Base-by-base conservation (phyloP, 1,140 invertebrate species). In the Tribolium madens region DNA sequence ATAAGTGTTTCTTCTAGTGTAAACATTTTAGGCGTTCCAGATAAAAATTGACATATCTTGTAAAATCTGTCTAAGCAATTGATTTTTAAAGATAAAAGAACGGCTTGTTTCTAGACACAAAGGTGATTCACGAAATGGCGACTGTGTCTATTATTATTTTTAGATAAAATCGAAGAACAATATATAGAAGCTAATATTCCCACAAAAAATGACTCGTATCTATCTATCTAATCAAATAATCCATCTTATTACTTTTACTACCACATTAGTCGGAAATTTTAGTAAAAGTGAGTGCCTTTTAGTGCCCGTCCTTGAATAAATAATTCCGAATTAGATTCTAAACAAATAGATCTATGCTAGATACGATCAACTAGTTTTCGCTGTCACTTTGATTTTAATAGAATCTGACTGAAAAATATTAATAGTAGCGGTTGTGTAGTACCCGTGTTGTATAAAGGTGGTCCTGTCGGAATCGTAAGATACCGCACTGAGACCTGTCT, bases 401-500 rank as follows among this genome's bases (percentile, higher is more conserved):
- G 57, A 64, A 50, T 2, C 70, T 36, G 70, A 72, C 70, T 14
- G 69, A 76, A 70, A 70, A 82, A 82, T 80, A 82, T 82, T 82
- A 82, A 82, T 82, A 79, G 81, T 79, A 77, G 76, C 60, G 70
- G 72, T 70, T 71, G 52, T 75, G 76, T 77, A 77, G 48, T 70
- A 73, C 73, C 70, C 75, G 73, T 79, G 79, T 80, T 78, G 74
- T 75, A 72, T 74, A 70, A 79, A 80, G 81, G 81, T 82, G 81
- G 81, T 82, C 81, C 73, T 76, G 78, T 76, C 46, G 60, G 48
- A 70, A 50, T 17, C 72, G 60, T 78, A 81, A 78, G 75, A 76
- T 33, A 73, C 80, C 80, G 79, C 78, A 79, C 71, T 77, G 78
- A 75, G 73, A 80, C 74, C 75, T 81, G 81, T 80, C 81, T 72